Base-by-base conservation (phyloP, 2,113 vertebrate species). In the Cynocephalus volans region DNA sequence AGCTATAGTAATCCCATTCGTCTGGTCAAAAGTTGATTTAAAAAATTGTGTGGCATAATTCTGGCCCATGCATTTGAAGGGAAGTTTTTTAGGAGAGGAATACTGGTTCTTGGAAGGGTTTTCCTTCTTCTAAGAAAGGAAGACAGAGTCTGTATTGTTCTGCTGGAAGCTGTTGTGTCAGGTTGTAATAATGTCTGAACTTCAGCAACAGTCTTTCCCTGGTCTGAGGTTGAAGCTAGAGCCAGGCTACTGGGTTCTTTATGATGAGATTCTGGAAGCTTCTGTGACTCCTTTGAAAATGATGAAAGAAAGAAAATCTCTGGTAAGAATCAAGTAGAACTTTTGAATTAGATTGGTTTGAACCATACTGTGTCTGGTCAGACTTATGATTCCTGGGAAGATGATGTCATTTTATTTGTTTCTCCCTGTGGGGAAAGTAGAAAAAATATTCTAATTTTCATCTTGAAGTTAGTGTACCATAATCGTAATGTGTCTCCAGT, bases 371-470 rank as follows among this genome's bases (percentile, higher is more conserved):
- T 89, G n/a, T 23, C 50, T 19, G 23, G 3, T 77, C 60, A 60
- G 33, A 45, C 45, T 92, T 36, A 12, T 2, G 19, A 79, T 75
- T 67, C 77, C 36, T 90, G 45, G 70, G 41, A 84, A 80, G 52
- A 62, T 13, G 4, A 13, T 90, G 9, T 65, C 33, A 56, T 94
- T 87, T 75, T 72, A 21, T 87, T 94, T 60, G n/a, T 70, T 75
- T 9, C 2, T 76, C 26, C 50, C 28, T 72, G 8, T 90, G 41
- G 26, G 65, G 36, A 93, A 73, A 58, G 28, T 33, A 82, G 62
- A 67, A 79, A 79, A 84, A 89, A 88, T 70, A 65, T 94, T 93
- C 54, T 72, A 83, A 86, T 72, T 90, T 90, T 84, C 56, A 64
- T 84, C 33, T 54, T 88, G 79, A 76, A 28, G 24, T 75, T 75